Evolutionary conservation across 1,140 invertebrate genomes (phyloP).

Genomic region (Drosophila saltans): DNA sequence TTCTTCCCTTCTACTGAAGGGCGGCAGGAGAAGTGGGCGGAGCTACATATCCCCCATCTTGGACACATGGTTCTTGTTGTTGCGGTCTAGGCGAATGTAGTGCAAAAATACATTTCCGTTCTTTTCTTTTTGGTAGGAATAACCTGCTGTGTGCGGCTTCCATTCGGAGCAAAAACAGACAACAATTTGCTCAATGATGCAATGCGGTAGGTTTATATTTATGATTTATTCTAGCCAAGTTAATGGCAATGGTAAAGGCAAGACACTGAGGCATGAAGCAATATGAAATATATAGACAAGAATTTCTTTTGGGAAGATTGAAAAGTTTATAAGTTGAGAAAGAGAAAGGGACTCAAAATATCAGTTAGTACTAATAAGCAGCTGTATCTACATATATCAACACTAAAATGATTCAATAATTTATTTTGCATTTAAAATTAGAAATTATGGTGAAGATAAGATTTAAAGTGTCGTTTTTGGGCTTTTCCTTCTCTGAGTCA

Average conservation of each 20-base stretch:
- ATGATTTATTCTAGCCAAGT: conserved; percentile 55
- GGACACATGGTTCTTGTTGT: conserved; percentile 44
- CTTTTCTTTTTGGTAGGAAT: conserved; percentile 27
- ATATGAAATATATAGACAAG: not conserved
- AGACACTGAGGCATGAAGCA: not conserved
- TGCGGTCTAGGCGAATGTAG: conserved; percentile 14
- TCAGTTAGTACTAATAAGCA: too few relatives aligned
- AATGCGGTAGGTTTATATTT: conserved; percentile 67
- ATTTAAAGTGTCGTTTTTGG: too few relatives aligned
- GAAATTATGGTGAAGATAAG: too few relatives aligned
- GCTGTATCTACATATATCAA: too few relatives aligned
- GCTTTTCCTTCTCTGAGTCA: too few relatives aligned
- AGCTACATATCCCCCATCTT: conserved; percentile 11
- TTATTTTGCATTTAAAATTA: too few relatives aligned
- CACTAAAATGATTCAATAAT: too few relatives aligned
- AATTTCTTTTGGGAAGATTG: conserved; percentile 18
- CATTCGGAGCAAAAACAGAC: conserved; percentile 18
- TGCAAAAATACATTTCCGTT: conserved; percentile 36
- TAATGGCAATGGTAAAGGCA: conserved; percentile 27
- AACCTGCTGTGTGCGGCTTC: conserved; percentile 21
- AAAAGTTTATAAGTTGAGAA: not conserved
- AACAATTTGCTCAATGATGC: conserved; percentile 72
- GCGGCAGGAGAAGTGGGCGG: not conserved
- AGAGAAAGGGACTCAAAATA: too few relatives aligned
- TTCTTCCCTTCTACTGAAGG: conserved; percentile 11